phyloP scores from a whole-genome alignment of 2,888 invertebrate genomes.

The Labia minor region DNA sequence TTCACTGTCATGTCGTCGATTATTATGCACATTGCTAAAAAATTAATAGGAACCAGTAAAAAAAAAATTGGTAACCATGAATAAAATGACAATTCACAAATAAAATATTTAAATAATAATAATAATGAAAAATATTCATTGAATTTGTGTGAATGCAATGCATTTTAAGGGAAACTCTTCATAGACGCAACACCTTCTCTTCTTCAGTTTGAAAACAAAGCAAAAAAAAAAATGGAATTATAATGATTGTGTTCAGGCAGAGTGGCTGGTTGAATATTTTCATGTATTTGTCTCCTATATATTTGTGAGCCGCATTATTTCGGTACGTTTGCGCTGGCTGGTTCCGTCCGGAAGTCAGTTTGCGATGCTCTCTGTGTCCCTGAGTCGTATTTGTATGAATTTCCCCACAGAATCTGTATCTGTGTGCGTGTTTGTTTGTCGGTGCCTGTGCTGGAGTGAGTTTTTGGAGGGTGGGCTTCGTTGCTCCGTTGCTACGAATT shows the following conservation, averaged over 20 bases:
- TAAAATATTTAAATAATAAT: background rate
- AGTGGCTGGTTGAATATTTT: background rate
- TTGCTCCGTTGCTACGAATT: background rate
- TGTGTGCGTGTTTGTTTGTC: background rate
- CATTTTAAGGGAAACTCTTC: background rate
- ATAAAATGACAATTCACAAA: background rate
- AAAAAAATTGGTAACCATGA: background rate
- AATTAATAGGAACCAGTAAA: background rate
- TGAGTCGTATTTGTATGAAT: background rate
- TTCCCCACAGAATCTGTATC: background rate
- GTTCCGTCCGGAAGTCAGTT: background rate
- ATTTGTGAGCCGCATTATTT: slow-evolving; percentile 1
- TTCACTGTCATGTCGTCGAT: background rate
- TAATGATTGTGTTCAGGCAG: background rate
- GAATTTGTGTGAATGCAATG: too few species aligned
- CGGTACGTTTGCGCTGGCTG: slow-evolving; percentile 13
- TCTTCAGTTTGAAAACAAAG: background rate
- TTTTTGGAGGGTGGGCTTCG: too few species aligned
- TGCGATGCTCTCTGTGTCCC: background rate
- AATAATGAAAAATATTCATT: background rate
- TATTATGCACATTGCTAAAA: background rate
- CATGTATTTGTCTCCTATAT: background rate
- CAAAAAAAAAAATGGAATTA: background rate
- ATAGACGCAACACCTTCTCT: background rate
- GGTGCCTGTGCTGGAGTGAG: background rate